Base-by-base conservation (phyloP, 2,113 vertebrate species). In the Probosciger aterrimus region DNA sequence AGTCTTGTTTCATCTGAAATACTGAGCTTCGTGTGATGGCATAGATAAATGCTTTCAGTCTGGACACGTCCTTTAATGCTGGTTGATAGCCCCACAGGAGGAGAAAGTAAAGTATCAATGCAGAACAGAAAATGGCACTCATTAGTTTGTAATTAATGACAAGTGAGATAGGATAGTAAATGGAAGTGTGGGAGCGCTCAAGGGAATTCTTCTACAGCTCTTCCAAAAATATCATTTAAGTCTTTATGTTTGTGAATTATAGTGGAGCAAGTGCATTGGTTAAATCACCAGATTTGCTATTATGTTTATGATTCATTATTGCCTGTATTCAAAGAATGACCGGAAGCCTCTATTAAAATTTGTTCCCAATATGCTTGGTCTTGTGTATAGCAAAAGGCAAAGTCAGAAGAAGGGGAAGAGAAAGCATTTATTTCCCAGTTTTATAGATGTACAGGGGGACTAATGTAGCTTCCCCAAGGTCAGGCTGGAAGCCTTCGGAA, bases 121-220 rank as follows among this genome's bases (percentile, higher is more conserved):
- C 83, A 91, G 92, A 96, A 87, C 28, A 86, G 86, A 94, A 92
- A 96, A 92, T 70, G 92, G 65, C 86, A 89, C 78, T 94, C 91
- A 93, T 97, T 96, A 97, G 70, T 89, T 93, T 74, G 65, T 91
- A 96, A 96, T 93, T 95, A 96, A 92, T 92, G 95, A 79, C 83
- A 95, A 94, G 93, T 92, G 93, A 93, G 95, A 93, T 92, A 94
- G 79, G 80, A 90, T 92, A 97, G 86, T 88, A 95, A 96, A 95
- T 91, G 92, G 74, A 91, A 87, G 81, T 95, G 88, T 93, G 74
- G 80, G 91, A 96, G 83, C 73, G 59, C 88, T 94, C 80, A 65
- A 70, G 92, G 81, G 92, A 96, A 80, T 96, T 82, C 47, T 93
- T 90, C 77, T 79, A 75, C 47, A 16, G 46, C 65, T 89, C 81